These are phyloP conservation scores for Thunnus maccoyii DNA, from an alignment of 2,113 vertebrate genomes.

Conservation along the genomic window DNA sequence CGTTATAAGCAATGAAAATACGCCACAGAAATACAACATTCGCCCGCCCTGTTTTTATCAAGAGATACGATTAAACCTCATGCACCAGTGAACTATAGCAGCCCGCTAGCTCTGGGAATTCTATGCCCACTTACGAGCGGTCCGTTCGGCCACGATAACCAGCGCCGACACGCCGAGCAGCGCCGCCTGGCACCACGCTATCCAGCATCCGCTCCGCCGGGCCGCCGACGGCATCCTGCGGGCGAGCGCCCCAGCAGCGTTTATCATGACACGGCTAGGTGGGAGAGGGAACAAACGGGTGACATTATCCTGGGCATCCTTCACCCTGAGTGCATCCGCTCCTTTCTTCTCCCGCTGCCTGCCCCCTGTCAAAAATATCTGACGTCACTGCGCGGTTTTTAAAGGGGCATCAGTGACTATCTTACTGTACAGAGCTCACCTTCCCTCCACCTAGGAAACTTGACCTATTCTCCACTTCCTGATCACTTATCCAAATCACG, in stretches of 20 bases:
- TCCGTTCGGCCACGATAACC: slow-evolving; percentile 84
- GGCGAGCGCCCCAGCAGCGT: slow-evolving; percentile 68
- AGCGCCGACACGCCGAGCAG: slow-evolving; percentile 84
- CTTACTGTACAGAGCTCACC: not conserved
- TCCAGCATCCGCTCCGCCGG: slow-evolving; percentile 81
- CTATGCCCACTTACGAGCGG: slow-evolving; percentile 82
- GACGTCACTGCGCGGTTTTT: slow-evolving; percentile 81
- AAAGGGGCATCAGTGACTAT: slow-evolving; percentile 72
- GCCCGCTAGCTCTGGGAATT: not conserved
- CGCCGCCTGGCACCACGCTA: slow-evolving; percentile 83
- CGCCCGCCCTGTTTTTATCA: not conserved
- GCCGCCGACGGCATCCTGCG: slow-evolving; percentile 77
- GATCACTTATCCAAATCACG: not conserved
- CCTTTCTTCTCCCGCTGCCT: slow-evolving; percentile 58
- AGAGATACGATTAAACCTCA: not conserved
- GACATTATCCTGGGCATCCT: slow-evolving; percentile 74
- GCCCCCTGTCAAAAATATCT: slow-evolving; percentile 62
- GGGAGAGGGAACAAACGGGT: slow-evolving; percentile 11
- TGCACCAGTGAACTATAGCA: not conserved
- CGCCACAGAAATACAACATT: not conserved
- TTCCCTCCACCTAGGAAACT: not conserved
- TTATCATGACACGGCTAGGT: slow-evolving; percentile 65
- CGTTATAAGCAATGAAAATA: not conserved
- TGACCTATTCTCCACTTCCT: not conserved
- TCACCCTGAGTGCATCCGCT: slow-evolving; percentile 51